Evolutionary conservation across 1,140 invertebrate genomes (phyloP).

Genomic region (Tribolium castaneum): DNA sequence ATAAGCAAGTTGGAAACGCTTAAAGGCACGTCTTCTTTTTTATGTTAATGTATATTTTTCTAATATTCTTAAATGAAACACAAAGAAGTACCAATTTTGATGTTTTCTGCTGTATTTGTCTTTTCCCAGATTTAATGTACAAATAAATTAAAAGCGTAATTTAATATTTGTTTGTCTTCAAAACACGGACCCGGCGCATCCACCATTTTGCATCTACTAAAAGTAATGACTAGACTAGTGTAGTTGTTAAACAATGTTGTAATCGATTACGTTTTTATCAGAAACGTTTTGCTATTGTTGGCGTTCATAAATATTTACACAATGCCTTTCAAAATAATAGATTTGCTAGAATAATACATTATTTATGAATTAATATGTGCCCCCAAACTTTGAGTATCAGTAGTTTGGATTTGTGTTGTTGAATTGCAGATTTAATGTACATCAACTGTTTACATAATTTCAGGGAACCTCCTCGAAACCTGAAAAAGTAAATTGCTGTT

Average conservation of each 20-base stretch:
- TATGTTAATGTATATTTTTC: not conserved
- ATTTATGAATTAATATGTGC: not conserved
- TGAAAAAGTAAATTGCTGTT: not conserved
- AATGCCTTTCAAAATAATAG: not conserved
- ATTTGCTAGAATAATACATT: not conserved
- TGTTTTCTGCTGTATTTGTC: not conserved
- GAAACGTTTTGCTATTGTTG: not conserved
- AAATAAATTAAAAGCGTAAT: not conserved
- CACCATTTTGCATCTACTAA: not conserved
- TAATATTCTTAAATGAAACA: not conserved
- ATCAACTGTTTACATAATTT: not conserved
- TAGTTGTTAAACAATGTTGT: not conserved
- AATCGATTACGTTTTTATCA: not conserved
- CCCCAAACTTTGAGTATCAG: not conserved
- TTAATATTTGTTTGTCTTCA: not conserved
- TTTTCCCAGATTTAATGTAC: not conserved
- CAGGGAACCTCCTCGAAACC: not conserved
- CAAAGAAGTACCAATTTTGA: not conserved
- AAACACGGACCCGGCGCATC: not conserved
- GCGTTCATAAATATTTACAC: not conserved
- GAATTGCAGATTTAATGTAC: not conserved
- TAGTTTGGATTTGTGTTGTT: not conserved
- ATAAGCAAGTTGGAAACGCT: not conserved
- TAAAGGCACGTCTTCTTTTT: not conserved
- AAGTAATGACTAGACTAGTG: no score